Percentiles rank a stretch among this genome's conserved stretches.
Conservation (phyloP, 1,140 invertebrate genomes). For the Caenorhabditis latens region DNA sequence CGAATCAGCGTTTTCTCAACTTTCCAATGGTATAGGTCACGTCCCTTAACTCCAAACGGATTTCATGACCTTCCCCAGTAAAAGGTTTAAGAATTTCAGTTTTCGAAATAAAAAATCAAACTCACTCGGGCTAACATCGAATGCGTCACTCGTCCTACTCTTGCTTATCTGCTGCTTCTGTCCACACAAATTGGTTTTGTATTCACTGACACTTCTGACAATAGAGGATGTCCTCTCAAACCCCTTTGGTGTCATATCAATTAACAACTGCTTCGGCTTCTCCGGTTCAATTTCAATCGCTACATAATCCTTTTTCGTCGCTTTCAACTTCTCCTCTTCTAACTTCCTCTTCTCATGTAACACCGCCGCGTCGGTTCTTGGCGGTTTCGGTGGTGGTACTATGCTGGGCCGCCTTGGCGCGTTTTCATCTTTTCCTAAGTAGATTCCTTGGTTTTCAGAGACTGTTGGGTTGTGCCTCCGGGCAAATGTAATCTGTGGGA, state of each 20-base stretch:
- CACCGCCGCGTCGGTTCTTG: slow-evolving; percentile 67
- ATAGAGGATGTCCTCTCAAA: slow-evolving; percentile 63
- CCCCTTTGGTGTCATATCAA: slow-evolving; percentile 30
- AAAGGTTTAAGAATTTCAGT: not conserved
- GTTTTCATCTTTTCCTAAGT: slow-evolving; percentile 78
- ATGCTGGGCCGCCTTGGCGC: slow-evolving; percentile 66
- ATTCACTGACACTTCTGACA: slow-evolving; percentile 76
- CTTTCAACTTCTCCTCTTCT: slow-evolving; percentile 56
- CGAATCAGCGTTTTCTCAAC: no score
- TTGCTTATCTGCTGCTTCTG: slow-evolving; percentile 62
- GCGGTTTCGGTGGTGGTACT: slow-evolving; percentile 75
- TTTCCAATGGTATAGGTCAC: no score
- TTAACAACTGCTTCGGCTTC: slow-evolving; percentile 39
- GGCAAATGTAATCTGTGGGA: slow-evolving; percentile 69
- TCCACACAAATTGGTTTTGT: slow-evolving; percentile 71
- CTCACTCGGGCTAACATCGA: slow-evolving; percentile 70
- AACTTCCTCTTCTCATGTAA: slow-evolving; percentile 61
- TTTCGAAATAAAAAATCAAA: not conserved
- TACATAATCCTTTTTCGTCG: not conserved
- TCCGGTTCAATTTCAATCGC: slow-evolving; percentile 38
- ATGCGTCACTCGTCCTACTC: slow-evolving; percentile 71
- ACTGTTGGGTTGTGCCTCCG: slow-evolving; percentile 55
- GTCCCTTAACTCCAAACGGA: no score
- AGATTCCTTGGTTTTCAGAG: slow-evolving; percentile 82
- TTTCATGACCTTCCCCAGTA: no score